Evolutionary conservation across 2,888 invertebrate genomes (phyloP).

Genomic region (Dynastes grantii): DNA sequence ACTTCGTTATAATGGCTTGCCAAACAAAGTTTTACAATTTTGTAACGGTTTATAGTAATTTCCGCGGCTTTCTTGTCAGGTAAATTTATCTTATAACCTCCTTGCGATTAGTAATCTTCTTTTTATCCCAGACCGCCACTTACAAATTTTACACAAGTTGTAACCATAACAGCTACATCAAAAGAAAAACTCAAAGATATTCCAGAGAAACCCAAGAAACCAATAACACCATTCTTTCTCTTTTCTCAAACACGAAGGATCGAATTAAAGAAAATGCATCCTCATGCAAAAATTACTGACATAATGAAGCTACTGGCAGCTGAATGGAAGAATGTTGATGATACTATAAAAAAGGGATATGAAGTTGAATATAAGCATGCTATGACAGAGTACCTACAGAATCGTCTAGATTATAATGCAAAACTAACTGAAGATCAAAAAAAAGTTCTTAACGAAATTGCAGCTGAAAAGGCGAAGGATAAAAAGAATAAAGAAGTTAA

Average conservation of each 20-base stretch:
- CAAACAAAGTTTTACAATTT: slow-evolving; percentile 53
- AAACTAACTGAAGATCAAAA: slow-evolving; percentile 79
- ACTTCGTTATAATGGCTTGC: slow-evolving; percentile 49
- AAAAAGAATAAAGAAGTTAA: slow-evolving; percentile 76
- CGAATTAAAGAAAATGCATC: slow-evolving; percentile 75
- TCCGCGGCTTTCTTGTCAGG: slow-evolving; percentile 51
- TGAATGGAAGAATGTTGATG: slow-evolving; percentile 77
- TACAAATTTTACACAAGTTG: slow-evolving; percentile 47
- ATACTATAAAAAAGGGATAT: slow-evolving; percentile 71
- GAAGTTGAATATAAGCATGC: slow-evolving; percentile 77
- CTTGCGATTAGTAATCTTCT: neutral
- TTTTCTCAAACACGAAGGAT: slow-evolving; percentile 77
- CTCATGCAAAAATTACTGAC: slow-evolving; percentile 72
- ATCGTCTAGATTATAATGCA: slow-evolving; percentile 76
- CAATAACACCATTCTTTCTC: slow-evolving; percentile 80
- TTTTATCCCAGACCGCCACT: slow-evolving; percentile 45
- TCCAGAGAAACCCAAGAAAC: slow-evolving; percentile 82
- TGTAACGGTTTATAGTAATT: slow-evolving; percentile 52
- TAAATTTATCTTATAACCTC: slow-evolving; percentile 30
- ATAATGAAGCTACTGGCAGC: slow-evolving; percentile 75
- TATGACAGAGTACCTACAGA: slow-evolving; percentile 74
- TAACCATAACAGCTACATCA: slow-evolving; percentile 56
- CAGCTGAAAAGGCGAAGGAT: slow-evolving; percentile 72
- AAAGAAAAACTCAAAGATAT: slow-evolving; percentile 68
- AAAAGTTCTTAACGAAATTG: slow-evolving; percentile 73